phyloP scores from a whole-genome alignment of 1,140 invertebrate genomes.

The Psilanteris sp. region DNA sequence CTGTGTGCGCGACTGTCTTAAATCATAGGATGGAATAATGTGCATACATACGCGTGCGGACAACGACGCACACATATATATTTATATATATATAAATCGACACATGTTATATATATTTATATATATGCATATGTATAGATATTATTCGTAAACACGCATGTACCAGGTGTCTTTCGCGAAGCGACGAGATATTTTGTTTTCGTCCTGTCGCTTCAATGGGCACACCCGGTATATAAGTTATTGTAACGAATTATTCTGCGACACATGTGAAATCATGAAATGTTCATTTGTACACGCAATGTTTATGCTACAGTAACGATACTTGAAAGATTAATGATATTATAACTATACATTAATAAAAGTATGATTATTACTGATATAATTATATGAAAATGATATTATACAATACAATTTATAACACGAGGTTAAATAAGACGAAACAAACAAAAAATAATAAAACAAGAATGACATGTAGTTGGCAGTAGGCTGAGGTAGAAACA shows the following conservation, averaged over 20 bases:
- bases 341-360: conserved; percentile 67
- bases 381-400: conserved; percentile 76
- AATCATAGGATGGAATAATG: conserved; percentile 49
- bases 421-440: conserved; percentile 63
- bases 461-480: conserved; percentile 71
- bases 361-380: conserved; percentile 74
- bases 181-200: conserved; percentile 9
- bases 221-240: conserved; percentile 17
- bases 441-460: conserved; percentile 44
- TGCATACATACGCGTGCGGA: conserved; percentile 39
- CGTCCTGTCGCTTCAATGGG: not conserved
- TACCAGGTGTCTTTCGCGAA: not conserved
- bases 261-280: conserved; percentile 58
- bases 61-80: no score
- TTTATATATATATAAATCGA: conserved; percentile 10
- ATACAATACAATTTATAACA: conserved; percentile 77
- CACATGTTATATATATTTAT: conserved; percentile 1
- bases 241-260: conserved; percentile 59
- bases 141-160: not conserved
- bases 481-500: conserved; percentile 77
- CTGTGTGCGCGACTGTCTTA: conserved; percentile 50
- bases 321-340: conserved; percentile 67
- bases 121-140: not conserved
- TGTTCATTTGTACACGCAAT: conserved; percentile 65
- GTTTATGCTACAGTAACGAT: conserved; percentile 63